Conservation (phyloP, 2,113 vertebrate genomes). For the Peromyscus leucopus region DNA sequence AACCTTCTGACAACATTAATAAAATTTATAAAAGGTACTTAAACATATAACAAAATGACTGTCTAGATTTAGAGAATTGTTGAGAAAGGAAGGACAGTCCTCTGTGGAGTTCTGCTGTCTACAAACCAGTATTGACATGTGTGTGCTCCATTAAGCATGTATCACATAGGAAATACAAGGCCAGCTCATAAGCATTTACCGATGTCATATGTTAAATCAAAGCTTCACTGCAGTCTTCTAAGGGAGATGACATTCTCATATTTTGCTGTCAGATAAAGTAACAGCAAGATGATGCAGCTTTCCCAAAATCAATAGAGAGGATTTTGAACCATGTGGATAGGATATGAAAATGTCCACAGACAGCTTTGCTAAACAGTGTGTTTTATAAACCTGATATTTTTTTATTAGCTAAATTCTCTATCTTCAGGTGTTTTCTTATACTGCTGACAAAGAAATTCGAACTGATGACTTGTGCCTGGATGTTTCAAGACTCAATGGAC, state of each 20-base stretch:
- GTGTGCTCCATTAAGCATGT: neutral
- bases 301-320: neutral
- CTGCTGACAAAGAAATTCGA: slow-evolving; percentile 98
- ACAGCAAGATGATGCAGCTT: neutral
- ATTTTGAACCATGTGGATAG: neutral
- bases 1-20: neutral
- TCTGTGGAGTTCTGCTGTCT: neutral
- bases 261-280: neutral
- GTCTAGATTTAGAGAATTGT: neutral
- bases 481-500: slow-evolving; percentile 96
- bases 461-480: slow-evolving; percentile 98
- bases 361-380: neutral
- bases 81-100: accelerated
- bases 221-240: slow-evolving; percentile 7
- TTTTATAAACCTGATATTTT: neutral
- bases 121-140: neutral
- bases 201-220: slow-evolving; percentile 10
- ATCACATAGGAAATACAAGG: neutral
- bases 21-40: neutral
- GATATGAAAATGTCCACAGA: neutral
- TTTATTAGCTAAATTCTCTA: slow-evolving; percentile 43
- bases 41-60: neutral
- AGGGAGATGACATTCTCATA: neutral
- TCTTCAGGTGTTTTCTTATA: slow-evolving; percentile 98
- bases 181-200: neutral